Evolutionary conservation across 2,888 invertebrate genomes (phyloP).

Genomic region (Pollenia angustigena): DNA sequence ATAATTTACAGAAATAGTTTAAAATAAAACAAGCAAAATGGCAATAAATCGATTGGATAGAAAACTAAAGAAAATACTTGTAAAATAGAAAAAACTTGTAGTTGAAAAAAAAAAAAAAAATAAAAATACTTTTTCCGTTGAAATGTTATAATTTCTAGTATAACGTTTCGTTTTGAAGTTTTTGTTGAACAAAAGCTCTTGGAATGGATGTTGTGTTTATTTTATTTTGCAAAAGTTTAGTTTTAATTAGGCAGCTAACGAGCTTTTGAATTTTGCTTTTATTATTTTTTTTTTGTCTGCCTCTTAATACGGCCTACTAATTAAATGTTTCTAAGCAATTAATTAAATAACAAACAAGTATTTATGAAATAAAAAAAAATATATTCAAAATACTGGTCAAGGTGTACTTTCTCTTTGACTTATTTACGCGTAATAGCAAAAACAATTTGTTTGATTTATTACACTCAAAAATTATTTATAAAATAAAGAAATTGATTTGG

Average conservation of each 20-base stretch:
- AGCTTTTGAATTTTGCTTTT: conserved; percentile 47
- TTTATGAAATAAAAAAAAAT: conserved; percentile 7
- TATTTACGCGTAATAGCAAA: background rate
- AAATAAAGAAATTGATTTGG: background rate
- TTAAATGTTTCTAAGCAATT: conserved; percentile 60
- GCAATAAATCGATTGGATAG: conserved; percentile 53
- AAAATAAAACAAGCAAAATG: conserved; percentile 29
- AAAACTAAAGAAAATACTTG: conserved; percentile 9
- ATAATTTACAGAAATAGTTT: conserved; percentile 61
- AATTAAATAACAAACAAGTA: conserved; percentile 54
- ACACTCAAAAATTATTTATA: background rate
- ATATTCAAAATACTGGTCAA: conserved; percentile 55
- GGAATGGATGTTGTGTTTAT: background rate
- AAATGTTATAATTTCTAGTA: conserved; percentile 46
- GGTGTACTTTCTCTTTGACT: conserved; percentile 66
- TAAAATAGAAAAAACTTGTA: conserved; percentile 25
- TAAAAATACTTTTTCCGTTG: conserved; percentile 25
- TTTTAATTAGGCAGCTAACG: conserved; percentile 60
- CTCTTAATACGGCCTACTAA: conserved; percentile 63
- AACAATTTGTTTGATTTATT: background rate
- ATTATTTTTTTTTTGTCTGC: too few species aligned
- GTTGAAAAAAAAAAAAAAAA: conserved; percentile 43
- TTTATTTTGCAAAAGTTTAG: conserved; percentile 26
- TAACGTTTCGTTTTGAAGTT: conserved; percentile 16
- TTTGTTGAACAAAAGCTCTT: background rate